Evolutionary conservation across 2,113 vertebrate genomes (phyloP).

Genomic region (Neogobius melanostomus): DNA sequence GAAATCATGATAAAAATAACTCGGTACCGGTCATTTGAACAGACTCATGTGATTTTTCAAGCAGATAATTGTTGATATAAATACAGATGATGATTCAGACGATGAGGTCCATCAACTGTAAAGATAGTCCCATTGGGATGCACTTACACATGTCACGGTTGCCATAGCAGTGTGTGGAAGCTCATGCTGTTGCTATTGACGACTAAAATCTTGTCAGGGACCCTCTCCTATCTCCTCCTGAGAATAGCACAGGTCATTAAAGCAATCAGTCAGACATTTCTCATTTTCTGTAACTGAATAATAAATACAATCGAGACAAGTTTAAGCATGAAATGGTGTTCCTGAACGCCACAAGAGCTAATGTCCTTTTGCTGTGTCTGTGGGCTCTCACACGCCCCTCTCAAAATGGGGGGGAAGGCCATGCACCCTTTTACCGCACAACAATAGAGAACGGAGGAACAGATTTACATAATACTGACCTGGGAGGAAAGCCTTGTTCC

Average conservation of each 20-base stretch:
- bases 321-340: background rate
- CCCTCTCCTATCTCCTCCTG: slow-evolving; percentile 15
- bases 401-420: slow-evolving; percentile 18
- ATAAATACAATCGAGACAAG: too few species aligned
- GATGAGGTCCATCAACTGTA: background rate
- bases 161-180: slow-evolving; percentile 46
- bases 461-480: slow-evolving; percentile 68
- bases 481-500: slow-evolving; percentile 40
- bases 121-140: slow-evolving; percentile 8
- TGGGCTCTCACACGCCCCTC: slow-evolving; percentile 36
- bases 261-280: background rate
- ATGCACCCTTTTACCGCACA: slow-evolving; percentile 37
- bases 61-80: too few species aligned
- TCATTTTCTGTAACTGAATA: background rate
- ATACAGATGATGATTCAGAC: background rate
- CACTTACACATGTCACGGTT: slow-evolving; percentile 43
- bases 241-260: slow-evolving; percentile 15
- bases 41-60: too few species aligned
- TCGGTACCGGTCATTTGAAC: too few species aligned
- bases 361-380: background rate
- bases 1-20: too few species aligned
- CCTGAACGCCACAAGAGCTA: background rate
- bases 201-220: slow-evolving; percentile 35
- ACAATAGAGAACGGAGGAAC: slow-evolving; percentile 64
- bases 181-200: slow-evolving; percentile 56